These are phyloP conservation scores for Stichodactyla mertensii DNA, from an alignment of 64 coral and sea anemone genomes.

Conservation along the genomic window DNA sequence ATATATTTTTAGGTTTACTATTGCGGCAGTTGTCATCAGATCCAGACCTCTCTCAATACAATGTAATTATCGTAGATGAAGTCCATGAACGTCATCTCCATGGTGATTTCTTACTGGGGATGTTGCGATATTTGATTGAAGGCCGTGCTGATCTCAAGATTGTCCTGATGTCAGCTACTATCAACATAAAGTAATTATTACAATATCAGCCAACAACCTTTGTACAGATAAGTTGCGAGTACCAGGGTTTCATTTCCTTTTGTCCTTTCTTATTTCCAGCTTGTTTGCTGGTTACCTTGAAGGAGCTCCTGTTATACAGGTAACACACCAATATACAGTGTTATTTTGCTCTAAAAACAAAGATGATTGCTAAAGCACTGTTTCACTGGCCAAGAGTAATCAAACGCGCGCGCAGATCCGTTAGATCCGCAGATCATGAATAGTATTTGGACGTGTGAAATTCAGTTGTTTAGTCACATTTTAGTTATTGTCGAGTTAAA, in stretches of 20 bases:
- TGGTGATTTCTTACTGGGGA: constrained; percentile 90
- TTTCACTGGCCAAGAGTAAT: too few species aligned
- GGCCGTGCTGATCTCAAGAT: constrained; percentile 23
- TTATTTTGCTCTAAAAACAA: not conserved
- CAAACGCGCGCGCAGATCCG: too few species aligned
- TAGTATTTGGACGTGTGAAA: too few species aligned
- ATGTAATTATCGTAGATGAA: constrained; percentile 85
- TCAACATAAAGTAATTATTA: constrained; percentile 76
- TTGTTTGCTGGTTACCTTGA: constrained; percentile 82
- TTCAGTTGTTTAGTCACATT: too few species aligned
- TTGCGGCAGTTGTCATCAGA: constrained; percentile 89
- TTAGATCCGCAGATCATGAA: too few species aligned
- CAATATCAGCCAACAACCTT: not conserved
- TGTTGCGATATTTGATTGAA: constrained; percentile 58
- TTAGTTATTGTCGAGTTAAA: too few species aligned
- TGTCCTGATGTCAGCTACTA: constrained; percentile 96
- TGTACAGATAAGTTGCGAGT: too few species aligned
- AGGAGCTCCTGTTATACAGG: constrained; percentile 90
- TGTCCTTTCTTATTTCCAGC: constrained; percentile 25
- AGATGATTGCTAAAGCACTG: too few species aligned
- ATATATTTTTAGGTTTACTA: constrained; percentile 55
- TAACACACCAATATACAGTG: not conserved
- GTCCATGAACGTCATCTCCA: constrained; percentile 95
- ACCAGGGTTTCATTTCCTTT: not conserved
- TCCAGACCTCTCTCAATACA: constrained; percentile 80